These are phyloP conservation scores for Trachythela sp. DNA, from an alignment of 64 coral and sea anemone species.

Conservation along the genomic window DNA sequence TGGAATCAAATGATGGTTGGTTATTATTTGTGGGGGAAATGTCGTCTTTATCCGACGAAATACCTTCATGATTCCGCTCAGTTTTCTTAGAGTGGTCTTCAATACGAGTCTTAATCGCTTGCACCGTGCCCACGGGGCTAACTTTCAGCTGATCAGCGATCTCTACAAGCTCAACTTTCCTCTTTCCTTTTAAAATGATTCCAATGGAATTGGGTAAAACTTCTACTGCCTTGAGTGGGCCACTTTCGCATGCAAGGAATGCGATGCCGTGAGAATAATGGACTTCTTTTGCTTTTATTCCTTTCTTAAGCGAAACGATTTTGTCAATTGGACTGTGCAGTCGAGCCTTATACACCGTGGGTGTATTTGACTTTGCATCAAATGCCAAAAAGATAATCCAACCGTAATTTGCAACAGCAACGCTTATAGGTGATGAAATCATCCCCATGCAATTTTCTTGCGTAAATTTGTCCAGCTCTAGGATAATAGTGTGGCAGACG, in stretches of 20 bases:
- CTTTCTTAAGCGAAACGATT: conserved; percentile 46
- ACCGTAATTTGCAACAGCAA: conserved; percentile 42
- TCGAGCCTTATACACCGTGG: conserved; percentile 48
- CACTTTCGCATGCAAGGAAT: conserved; percentile 51
- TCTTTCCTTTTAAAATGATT: conserved; percentile 52
- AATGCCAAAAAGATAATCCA: conserved; percentile 52
- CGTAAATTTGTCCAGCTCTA: conserved; percentile 58
- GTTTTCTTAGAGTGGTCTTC: conserved; percentile 43
- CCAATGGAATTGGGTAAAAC: conserved; percentile 48
- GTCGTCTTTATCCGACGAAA: conserved; percentile 52
- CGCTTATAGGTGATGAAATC: conserved; percentile 55
- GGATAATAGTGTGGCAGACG: conserved; percentile 62
- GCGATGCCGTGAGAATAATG: conserved; percentile 42
- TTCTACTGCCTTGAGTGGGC: conserved; percentile 51
- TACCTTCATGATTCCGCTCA: conserved; percentile 51
- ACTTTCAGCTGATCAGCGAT: conserved; percentile 51
- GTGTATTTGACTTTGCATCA: conserved; percentile 41
- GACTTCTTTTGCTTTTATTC: conserved; percentile 45
- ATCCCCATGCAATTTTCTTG: conserved; percentile 53
- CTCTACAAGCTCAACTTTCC: conserved; percentile 46
- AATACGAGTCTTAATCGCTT: conserved; percentile 53
- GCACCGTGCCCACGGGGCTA: conserved; percentile 41
- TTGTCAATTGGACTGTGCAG: conserved; percentile 61
- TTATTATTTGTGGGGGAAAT: conserved; percentile 36
- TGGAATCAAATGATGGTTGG: conserved; percentile 60